A percentile compares a stretch with the other conserved stretches of the same genome.
Conservation (phyloP, 2,888 invertebrate species). For the Eretmocerus hayati region DNA sequence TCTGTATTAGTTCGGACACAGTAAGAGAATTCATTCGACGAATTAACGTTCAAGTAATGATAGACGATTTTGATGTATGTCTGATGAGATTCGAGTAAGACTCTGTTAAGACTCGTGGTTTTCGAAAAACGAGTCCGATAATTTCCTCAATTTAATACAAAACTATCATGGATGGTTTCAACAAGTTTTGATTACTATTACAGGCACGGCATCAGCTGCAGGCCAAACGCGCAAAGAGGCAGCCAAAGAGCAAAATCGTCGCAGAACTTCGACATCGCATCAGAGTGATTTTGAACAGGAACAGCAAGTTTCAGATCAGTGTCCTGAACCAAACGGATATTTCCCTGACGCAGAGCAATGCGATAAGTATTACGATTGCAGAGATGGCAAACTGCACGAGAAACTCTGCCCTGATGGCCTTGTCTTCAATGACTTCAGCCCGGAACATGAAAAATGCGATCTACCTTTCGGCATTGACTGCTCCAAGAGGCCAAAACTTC, state of each 20-base stretch:
- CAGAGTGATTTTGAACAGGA: slow-evolving; percentile 17
- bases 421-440: slow-evolving; percentile 82
- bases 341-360: slow-evolving; percentile 82
- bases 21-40: too few relatives aligned
- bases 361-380: slow-evolving; percentile 80
- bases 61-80: too few relatives aligned
- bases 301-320: slow-evolving; percentile 57
- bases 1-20: too few relatives aligned
- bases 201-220: slow-evolving; percentile 35
- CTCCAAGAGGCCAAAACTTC: slow-evolving; percentile 65
- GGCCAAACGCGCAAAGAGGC: slow-evolving; percentile 42
- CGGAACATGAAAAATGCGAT: slow-evolving; percentile 78
- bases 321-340: slow-evolving; percentile 76
- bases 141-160: too few relatives aligned
- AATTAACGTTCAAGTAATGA: too few relatives aligned
- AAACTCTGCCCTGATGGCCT: slow-evolving; percentile 82
- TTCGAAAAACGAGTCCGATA: too few relatives aligned
- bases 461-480: slow-evolving; percentile 83
- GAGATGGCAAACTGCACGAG: slow-evolving; percentile 65
- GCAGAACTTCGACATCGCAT: slow-evolving; percentile 26
- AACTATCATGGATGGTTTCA: background rate
- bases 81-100: too few relatives aligned
- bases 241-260: slow-evolving; percentile 39
- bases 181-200: background rate
- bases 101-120: too few relatives aligned